These are phyloP conservation scores for Stigmatopora nigra DNA, from an alignment of 2,113 vertebrate genomes.

Conservation along the genomic window DNA sequence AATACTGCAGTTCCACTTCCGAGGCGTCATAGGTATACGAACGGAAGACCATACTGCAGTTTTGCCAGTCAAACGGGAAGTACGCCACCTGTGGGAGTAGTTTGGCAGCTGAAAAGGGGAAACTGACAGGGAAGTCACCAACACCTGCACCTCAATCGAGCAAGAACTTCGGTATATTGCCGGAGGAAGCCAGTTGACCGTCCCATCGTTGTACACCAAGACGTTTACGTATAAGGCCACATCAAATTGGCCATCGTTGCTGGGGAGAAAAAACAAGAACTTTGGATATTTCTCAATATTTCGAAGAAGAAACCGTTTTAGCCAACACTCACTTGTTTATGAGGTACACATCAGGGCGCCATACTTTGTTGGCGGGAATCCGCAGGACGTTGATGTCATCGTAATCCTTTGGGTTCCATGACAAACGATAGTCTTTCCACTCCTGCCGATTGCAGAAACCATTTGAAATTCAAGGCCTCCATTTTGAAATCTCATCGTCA, in stretches of 20 bases:
- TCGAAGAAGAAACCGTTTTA: not conserved
- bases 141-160: conserved; percentile 49
- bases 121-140: not conserved
- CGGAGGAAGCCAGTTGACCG: conserved; percentile 79
- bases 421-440: conserved; percentile 81
- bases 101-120: not conserved
- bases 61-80: conserved; percentile 91
- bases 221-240: conserved; percentile 79
- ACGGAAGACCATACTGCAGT: conserved; percentile 86
- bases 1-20: conserved; percentile 76
- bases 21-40: conserved; percentile 83
- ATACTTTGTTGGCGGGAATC: conserved; percentile 71
- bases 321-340: conserved; percentile 78
- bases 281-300: not conserved
- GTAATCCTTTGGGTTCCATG: conserved; percentile 74
- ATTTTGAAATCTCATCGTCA: not conserved
- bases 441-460: conserved; percentile 47
- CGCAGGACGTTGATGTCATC: conserved; percentile 72
- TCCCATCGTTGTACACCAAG: conserved; percentile 70
- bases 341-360: conserved; percentile 83
- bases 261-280: conserved; percentile 39
- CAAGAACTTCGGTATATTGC: conserved; percentile 83
- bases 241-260: conserved; percentile 83
- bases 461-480: not conserved
- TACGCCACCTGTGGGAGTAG: conserved; percentile 73